Percentiles rank a stretch among this genome's conserved stretches.
Evolutionary conservation across 2,113 vertebrate genomes (phyloP).

Genomic region (Periophthalmodon schlosseri): DNA sequence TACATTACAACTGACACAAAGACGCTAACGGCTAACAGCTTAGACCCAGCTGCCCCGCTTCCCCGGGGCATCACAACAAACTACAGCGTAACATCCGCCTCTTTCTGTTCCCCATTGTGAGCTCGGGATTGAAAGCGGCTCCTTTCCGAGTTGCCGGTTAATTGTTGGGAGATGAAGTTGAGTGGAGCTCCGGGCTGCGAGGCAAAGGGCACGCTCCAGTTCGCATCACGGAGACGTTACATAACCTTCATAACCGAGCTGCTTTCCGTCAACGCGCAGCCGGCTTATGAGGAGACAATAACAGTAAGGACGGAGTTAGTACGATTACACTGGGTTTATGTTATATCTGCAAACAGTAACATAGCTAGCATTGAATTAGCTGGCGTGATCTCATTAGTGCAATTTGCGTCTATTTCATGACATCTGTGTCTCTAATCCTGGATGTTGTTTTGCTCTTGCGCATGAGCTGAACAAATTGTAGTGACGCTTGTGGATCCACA

Average conservation of each 20-base stretch:
- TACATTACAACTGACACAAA: constrained; percentile 32
- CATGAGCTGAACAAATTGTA: not conserved
- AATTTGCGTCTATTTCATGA: not conserved
- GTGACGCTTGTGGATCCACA: not conserved
- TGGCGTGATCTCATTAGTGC: not conserved
- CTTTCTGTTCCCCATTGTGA: constrained; percentile 23
- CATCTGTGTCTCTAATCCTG: not conserved
- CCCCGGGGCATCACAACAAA: constrained; percentile 10
- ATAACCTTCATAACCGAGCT: constrained; percentile 24
- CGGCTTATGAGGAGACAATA: constrained; percentile 35
- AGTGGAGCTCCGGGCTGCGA: constrained; percentile 38
- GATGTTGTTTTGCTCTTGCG: not conserved
- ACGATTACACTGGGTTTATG: not conserved
- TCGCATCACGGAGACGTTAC: constrained; percentile 45
- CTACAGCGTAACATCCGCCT: constrained; percentile 1
- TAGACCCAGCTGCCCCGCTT: constrained; percentile 21
- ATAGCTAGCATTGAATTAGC: not conserved
- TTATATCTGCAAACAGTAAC: not conserved
- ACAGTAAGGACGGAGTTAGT: not conserved
- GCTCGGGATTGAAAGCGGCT: constrained; percentile 23
- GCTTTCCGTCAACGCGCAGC: constrained; percentile 16
- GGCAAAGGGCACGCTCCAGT: constrained; percentile 66
- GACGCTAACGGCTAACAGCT: constrained; percentile 17
- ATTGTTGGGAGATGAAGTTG: constrained; percentile 44
- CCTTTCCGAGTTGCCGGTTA: constrained; percentile 26